Base-by-base conservation (phyloP, 2,797 vertebrate genomes). In the Hydrocynus forskahlii region DNA sequence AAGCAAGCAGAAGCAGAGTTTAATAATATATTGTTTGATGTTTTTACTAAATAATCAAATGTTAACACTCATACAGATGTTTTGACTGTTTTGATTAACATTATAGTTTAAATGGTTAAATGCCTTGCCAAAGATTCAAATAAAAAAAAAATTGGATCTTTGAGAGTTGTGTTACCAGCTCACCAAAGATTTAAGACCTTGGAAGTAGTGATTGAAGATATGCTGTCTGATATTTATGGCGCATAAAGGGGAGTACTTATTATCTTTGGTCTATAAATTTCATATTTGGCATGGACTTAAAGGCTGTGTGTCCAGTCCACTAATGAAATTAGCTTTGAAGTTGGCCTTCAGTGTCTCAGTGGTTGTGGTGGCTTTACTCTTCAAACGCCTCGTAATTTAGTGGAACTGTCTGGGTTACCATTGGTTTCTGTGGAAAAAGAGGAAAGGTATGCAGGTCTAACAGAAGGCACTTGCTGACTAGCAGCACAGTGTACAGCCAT, bases 221-320 rank as follows among this genome's bases (percentile, higher is more conserved):
- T 69, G 48, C 52, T 79, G 55, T 72, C 78, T 40, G 69, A 52
- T 43, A 45, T 80, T 75, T 72, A 73, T 81, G 78, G 35, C 70
- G 64, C 13, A 4, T 40, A 13, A 35, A 16, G 3, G 48, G 38
- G 75, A 43, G 19, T 69, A 9, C 50, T 81, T 83, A 83, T 86
- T 83, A 81, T 83, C 81, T 79, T 67, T 68, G 60, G 50, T 52
- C 66, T 75, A 75, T 86, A 84, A 86, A 86, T 78, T 84, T 76
- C 50, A 79, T 40, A 29, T 77, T 72, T 84, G 73, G 83, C 76
- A 79, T 48, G 19, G 7, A 3, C 59, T 78, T 55, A 76, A 68
- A 80, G 75, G 67, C 45, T 63, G n/a, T 67, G 74, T 73, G 73
- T 70, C 10, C 43, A 45, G 48, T 69, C 52, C 60, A 45, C 63